Conservation (phyloP, 2,888 invertebrate species). For the Microplitis deprimator region DNA sequence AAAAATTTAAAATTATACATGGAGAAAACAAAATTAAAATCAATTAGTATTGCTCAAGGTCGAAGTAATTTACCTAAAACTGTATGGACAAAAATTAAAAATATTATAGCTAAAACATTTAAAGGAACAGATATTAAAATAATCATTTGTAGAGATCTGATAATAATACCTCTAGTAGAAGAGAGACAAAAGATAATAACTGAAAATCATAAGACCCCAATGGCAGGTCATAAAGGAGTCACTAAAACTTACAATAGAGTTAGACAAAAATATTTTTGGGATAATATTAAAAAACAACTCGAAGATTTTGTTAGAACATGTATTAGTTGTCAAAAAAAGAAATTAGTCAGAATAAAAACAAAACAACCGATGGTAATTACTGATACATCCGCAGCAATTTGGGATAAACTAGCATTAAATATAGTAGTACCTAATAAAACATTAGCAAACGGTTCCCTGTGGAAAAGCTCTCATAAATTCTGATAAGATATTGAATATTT, state of each 20-base stretch:
- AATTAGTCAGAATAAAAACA: slow-evolving; percentile 43
- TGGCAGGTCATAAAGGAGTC: no score
- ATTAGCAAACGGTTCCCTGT: background rate
- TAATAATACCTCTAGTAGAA: no score
- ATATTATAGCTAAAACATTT: no score
- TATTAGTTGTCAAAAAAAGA: slow-evolving; percentile 45
- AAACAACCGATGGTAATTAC: slow-evolving; percentile 46
- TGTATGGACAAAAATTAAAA: no score
- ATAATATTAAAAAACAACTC: slow-evolving; percentile 38
- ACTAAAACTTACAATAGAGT: no score
- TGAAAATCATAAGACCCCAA: no score
- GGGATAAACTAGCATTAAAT: slow-evolving; percentile 47
- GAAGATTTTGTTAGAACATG: slow-evolving; percentile 45
- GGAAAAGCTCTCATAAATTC: no score
- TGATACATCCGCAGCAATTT: slow-evolving; percentile 37
- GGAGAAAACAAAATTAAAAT: slow-evolving; percentile 3
- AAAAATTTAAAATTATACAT: slow-evolving; percentile 16
- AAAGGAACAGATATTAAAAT: no score
- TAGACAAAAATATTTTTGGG: slow-evolving; percentile 23
- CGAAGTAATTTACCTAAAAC: slow-evolving; percentile 26
- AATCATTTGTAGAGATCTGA: no score
- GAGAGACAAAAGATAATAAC: no score
- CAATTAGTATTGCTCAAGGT: slow-evolving; percentile 37
- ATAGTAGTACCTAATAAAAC: slow-evolving; percentile 47
- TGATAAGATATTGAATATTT: no score